These are phyloP conservation scores for Catagonus wagneri DNA, from an alignment of 2,113 vertebrate species.

Conservation along the genomic window DNA sequence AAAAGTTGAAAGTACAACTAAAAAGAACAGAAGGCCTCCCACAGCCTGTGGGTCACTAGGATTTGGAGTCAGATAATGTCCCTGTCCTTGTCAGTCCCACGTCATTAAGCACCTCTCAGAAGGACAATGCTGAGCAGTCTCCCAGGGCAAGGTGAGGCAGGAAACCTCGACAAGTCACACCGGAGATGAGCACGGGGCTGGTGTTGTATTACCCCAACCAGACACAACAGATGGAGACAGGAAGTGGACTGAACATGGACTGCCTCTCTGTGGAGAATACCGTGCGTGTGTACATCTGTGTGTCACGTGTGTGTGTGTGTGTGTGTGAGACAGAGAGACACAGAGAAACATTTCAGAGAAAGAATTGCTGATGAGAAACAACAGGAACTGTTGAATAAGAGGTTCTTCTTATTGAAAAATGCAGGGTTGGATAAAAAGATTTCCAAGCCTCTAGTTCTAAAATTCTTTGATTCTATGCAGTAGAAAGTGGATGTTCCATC, in stretches of 20 bases:
- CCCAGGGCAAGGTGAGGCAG: not conserved
- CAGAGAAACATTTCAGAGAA: conserved; percentile 20
- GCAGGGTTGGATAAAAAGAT: not conserved
- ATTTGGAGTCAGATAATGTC: not conserved
- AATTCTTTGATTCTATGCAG: not conserved
- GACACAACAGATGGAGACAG: conserved; percentile 71
- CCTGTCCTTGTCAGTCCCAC: conserved; percentile 31
- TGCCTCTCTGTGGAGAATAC: not conserved
- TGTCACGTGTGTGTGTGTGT: not conserved
- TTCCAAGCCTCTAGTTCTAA: not conserved
- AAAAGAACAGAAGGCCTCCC: conserved; percentile 30
- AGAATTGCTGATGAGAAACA: not conserved
- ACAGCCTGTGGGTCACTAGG: not conserved
- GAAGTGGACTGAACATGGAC: not conserved
- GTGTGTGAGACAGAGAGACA: not conserved
- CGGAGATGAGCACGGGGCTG: not conserved
- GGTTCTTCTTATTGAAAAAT: not conserved
- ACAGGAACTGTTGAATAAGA: not conserved
- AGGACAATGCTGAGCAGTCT: conserved; percentile 51
- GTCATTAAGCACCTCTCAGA: conserved; percentile 7
- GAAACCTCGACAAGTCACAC: conserved; percentile 1
- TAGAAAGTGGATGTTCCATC: not conserved
- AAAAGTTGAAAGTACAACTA: conserved; percentile 54
- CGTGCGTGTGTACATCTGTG: not conserved
- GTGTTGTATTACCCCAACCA: conserved; percentile 58